Evolutionary conservation across 2,797 vertebrate genomes (phyloP), one percentile per base, ranked within the genome.

Genomic region (Enteromius afrohamiltoni): DNA sequence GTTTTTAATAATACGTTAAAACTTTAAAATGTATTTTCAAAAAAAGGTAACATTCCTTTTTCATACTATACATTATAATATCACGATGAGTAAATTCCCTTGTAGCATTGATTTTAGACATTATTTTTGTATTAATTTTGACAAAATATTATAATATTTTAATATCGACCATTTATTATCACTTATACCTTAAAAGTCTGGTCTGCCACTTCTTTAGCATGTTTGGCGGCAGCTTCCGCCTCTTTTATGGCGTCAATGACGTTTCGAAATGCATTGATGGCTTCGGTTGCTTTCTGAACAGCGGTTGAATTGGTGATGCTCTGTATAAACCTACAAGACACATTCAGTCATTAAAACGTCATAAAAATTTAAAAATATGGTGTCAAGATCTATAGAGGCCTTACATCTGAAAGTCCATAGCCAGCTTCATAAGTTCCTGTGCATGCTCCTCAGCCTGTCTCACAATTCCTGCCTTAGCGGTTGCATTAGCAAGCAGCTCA

Each of bases 391-490:
- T 51, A 68, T 21, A 23, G 23, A 65, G 13, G 6, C n/a, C 4
- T 49, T 91, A 97, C 97, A 95, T 93, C 78, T 95, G 91, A 86
- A 96, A 88, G 64, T 94, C 91, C 82, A 92, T 92, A 26, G 94
- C 95, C 71, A 91, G 86, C 62, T 92, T 90, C 86, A 90, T 89
- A 76, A 97, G 89, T 81, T 94, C 90, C 82, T 92, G 91, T 0
- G 95, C 94, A 0, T 96, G 94, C 9, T 94, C 90, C 85, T 97
- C 96, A 4, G 96, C 96, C 75, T 88, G 89, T 47, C 84, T 88
- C 21, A 97, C 93, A 19, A 93, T 47, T 0, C 92, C 87, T 0
- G 91, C 87, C 84, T 94, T 95, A 85, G 90, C 85, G 21, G 86
- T 84, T 0, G 90, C 92, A 60, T 86, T 86, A 49, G 93, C 93